phyloP scores from a whole-genome alignment of 2,797 vertebrate species.

The Protonibea diacanthus region DNA sequence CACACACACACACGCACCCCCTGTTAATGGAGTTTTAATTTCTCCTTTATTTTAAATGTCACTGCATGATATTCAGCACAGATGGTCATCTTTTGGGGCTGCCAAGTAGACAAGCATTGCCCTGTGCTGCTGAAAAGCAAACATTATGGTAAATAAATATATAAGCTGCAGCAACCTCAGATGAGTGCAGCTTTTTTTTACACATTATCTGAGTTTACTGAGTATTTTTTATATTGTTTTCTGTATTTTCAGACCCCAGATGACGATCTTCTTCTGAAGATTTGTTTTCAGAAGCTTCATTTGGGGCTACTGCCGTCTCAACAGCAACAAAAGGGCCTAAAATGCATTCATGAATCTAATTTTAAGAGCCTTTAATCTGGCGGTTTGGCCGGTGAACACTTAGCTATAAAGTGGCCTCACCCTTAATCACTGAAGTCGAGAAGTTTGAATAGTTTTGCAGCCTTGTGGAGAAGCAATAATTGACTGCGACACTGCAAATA shows the following conservation, averaged over 20 bases:
- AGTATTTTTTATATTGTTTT: neutral
- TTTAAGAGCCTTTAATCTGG: conserved; percentile 12
- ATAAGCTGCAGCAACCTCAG: neutral
- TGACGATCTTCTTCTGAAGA: neutral
- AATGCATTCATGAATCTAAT: neutral
- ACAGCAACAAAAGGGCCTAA: neutral
- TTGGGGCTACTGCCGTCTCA: neutral
- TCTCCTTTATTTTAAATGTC: neutral
- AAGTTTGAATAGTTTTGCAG: conserved; percentile 3
- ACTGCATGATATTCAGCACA: neutral
- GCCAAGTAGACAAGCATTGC: neutral
- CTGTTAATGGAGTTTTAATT: neutral
- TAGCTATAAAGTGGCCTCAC: neutral
- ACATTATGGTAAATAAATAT: neutral
- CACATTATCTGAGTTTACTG: neutral
- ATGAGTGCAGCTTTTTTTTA: neutral
- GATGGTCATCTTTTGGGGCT: neutral
- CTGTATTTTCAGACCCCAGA: neutral
- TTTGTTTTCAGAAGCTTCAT: conserved; percentile 11
- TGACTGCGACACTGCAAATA: conserved; percentile 21
- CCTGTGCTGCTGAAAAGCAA: neutral
- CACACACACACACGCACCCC: neutral
- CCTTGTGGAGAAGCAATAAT: conserved; percentile 28
- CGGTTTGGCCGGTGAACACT: neutral
- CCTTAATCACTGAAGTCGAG: neutral